Evolutionary conservation across 2,797 vertebrate species (phyloP), one percentile per base, ranked within the genome.

Genomic region (Erpetoichthys calabaricus): DNA sequence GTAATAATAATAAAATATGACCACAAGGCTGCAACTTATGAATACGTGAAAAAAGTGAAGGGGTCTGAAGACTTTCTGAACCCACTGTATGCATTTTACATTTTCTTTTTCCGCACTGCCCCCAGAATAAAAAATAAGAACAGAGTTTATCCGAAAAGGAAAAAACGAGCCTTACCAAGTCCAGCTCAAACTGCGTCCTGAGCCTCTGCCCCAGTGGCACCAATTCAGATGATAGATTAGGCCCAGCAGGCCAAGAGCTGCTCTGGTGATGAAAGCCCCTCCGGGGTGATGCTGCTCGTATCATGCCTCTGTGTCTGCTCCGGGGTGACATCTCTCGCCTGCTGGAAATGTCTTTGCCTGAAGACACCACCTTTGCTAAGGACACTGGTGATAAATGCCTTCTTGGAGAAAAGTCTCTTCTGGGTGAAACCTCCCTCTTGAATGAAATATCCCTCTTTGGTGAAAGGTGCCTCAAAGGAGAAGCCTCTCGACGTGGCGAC

Each of bases 211-310:
- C 80, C 69, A 80, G 58, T 67, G 74, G 79, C 68, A 86, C 77
- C 77, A 90, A 82, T 47, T 94, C 89, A 52, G 86, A 76, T 67
- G 86, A 86, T 58, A 89, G 76, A 79, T 75, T 80, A 74, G 83
- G 86, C 69, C 80, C 78, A 79, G 85, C 74, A 59, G 92, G 82
- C 58, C 90, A 68, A 0, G 80, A 67, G 46, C 88, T 84, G 70
- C 87, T 89, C 60, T 87, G 86, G 67, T 89, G 88, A 62, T 89
- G 88, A 53, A 88, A 86, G 63, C 90, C 89, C 76, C 92, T 85
- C 62, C 93, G 84, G 43, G 94, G 94, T n/a, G 94, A 98, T 3
- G 89, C 77, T 0, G 92, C 90, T 81, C 94, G 85, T 52, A 94
- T 80, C 1, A 91, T 83, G 4, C 89, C 79, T 79, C 92, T 81